Base-by-base conservation (phyloP, 1,140 invertebrate species). In the Psix sp. region DNA sequence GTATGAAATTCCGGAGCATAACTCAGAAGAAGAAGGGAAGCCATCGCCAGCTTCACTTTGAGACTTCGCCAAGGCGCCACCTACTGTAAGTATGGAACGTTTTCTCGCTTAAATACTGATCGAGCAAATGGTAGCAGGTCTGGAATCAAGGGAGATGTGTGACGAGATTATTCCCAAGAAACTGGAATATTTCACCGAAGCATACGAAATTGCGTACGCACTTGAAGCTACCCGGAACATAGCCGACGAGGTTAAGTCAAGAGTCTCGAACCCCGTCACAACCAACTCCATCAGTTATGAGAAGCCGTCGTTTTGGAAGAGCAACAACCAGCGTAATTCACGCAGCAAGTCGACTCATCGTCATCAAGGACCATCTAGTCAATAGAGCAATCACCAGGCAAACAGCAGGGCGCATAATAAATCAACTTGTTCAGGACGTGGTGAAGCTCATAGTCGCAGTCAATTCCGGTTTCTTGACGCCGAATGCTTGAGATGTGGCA, bases 161-260 rank as follows among this genome's bases (percentile, higher is more conserved):
- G 75, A 79, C 29, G 67, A 75, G 36, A 76, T 79, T 9, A 73
- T 79, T 13, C 21, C 45, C 0, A 78, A 77, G 51, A 71, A 78
- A n/a, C 62, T 71, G 0, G 33, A 1, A 7, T 59, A 63, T 3
- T 76, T 77, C 17, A 40, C 33, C 1, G 49, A 9, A 1, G 74
- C 78, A 1, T 75, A 68, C 18, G 51, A 72, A 16, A 75, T 78
- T 14, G 16, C 39, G 5, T 13, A 20, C 15, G n/a, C 35, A 4
- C 35, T 38, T 10, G 35, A 38, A 38, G 35, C 35, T 3, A 38
- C 35, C 3, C 35, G 14, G 6, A 17, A 39, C 16, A 39, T 16
- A 1, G 36, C 36, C 14, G 11, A 39, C 9, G 16, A 39, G 16
- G 36, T 39, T 6, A 39, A 39, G 26, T 3, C 26, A 5, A 9